Base-by-base conservation (phyloP, 2,888 invertebrate species). In the Peribatodes rhomboidaria region DNA sequence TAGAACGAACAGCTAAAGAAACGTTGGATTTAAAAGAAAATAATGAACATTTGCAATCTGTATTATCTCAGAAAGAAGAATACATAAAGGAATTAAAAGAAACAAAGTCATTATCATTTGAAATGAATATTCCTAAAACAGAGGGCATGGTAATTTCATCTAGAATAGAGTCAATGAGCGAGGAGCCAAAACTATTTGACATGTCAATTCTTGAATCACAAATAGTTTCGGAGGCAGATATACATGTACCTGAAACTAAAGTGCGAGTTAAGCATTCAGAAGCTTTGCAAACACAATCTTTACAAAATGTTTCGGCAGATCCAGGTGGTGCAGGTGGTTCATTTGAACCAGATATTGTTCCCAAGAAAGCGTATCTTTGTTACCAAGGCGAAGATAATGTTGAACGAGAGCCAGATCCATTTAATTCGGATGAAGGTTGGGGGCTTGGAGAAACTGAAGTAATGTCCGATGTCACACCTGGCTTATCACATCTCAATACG, bases 321-420 rank as follows among this genome's bases (percentile, higher is more conserved):
- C n/a, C n/a, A n/a, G n/a, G n/a, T n/a, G n/a, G n/a, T 52, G 65
- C 73, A 55, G 66, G 71, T 56, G 74, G 63, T 67, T 70, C 82
- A n/a, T 65, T 76, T 35, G 93, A 93, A 76, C 81, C 87, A 57
- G 63, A 86, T 0, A 94, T 95, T 67, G 86, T 90, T 39, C 88
- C 94, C 13, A 94, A 94, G 77, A 94, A 93, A 76, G 87, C 94
- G 0, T 95, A 94, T 73, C 65, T 92, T 1, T 95, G 95, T 75
- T 93, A 94, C 66, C 84, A 86, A 68, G 80, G 81, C 35, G 82
- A 84, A 16, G 83, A 82, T 31, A 75, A 80, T 52, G 63, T 47
- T 37, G 37, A 68, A 18, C 52, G 66, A 39, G 67, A 83, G 67
- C 67, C 68, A 22, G 92, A 93, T 82, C 90, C 89, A 10, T 92